Evolutionary conservation across 2,888 invertebrate species (phyloP).

Genomic region (Carcina quercana): DNA sequence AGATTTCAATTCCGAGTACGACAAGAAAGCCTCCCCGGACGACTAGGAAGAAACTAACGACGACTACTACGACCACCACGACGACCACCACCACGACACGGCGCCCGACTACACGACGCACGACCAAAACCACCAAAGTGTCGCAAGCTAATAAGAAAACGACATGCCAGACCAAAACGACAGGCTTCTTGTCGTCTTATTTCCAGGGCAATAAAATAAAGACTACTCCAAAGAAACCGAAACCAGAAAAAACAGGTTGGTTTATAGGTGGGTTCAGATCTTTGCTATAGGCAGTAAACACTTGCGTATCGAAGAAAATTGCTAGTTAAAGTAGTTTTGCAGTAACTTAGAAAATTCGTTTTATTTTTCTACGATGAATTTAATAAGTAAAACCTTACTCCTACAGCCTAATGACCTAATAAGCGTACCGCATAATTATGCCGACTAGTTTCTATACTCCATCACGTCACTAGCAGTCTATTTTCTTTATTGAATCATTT

Average conservation of each 20-base stretch:
- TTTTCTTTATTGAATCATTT: too few relatives aligned
- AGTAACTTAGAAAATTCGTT: too few relatives aligned
- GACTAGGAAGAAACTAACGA: constrained; percentile 20
- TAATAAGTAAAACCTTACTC: too few relatives aligned
- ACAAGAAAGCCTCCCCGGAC: constrained; percentile 26
- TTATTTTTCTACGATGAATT: too few relatives aligned
- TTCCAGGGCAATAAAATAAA: constrained; percentile 37
- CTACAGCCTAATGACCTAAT: too few relatives aligned
- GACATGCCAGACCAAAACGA: constrained; percentile 40
- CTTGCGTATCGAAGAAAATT: too few relatives aligned
- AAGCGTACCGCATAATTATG: too few relatives aligned
- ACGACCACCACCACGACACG: constrained; percentile 18
- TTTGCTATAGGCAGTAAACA: too few relatives aligned
- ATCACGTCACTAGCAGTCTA: too few relatives aligned
- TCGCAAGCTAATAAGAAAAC: constrained; percentile 37
- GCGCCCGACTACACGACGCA: constrained; percentile 19
- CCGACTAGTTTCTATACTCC: too few relatives aligned
- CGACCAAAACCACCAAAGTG: constrained; percentile 38
- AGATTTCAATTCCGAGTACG: constrained; percentile 19
- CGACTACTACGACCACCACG: constrained; percentile 16
- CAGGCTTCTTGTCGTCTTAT: constrained; percentile 49
- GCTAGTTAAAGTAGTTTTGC: too few relatives aligned
- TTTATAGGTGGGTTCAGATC: constrained; percentile 50
- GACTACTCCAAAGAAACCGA: constrained; percentile 39
- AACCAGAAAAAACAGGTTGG: constrained; percentile 55